phyloP scores from a whole-genome alignment of 2,797 vertebrate genomes.

The Hirundo rustica region DNA sequence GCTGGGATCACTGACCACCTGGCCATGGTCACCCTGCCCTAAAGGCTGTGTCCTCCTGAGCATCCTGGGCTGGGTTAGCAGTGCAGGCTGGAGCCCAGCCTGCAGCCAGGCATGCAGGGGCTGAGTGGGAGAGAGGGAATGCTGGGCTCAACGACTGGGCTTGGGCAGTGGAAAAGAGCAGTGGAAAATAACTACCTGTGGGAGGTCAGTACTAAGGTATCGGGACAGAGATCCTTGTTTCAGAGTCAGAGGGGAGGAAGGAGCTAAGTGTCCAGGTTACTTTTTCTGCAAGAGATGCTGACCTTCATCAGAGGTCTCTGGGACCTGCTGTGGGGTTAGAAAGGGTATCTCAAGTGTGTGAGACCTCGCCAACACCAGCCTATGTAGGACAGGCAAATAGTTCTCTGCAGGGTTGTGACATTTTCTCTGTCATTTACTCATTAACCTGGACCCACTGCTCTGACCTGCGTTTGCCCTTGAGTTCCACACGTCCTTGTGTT shows the following conservation, averaged over 20 bases:
- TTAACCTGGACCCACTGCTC: neutral
- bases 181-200: neutral
- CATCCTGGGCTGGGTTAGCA: neutral
- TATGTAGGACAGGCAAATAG: neutral
- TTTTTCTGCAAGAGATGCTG: neutral
- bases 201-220: neutral
- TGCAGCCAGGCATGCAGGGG: neutral
- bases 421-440: neutral
- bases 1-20: neutral
- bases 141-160: neutral
- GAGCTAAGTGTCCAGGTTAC: neutral
- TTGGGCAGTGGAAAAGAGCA: neutral
- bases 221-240: fast-evolving
- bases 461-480: neutral
- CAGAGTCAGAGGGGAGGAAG: neutral
- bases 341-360: neutral
- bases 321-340: neutral
- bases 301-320: neutral
- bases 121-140: neutral
- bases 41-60: neutral
- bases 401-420: neutral
- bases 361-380: neutral
- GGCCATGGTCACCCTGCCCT: neutral
- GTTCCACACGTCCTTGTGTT: neutral
- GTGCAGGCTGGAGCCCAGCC: neutral